Conservation (phyloP, 2,888 invertebrate species). For the Microctonus hyperodae region DNA sequence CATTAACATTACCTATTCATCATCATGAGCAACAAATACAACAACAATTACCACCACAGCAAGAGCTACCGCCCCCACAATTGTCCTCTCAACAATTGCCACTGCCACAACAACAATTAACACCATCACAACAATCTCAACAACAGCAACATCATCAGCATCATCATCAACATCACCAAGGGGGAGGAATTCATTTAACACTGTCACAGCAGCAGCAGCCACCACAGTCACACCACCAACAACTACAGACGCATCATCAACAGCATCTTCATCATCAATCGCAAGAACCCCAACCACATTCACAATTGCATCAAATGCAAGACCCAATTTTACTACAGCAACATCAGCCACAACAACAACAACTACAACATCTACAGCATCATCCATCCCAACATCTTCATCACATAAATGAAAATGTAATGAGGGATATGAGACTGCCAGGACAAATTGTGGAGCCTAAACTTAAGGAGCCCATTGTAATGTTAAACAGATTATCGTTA, state of each 20-base stretch:
- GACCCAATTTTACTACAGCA: slow-evolving; percentile 26
- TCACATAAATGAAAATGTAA: slow-evolving; percentile 45
- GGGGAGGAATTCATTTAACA: slow-evolving; percentile 5
- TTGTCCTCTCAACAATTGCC: slow-evolving; percentile 26
- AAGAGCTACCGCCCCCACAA: slow-evolving; percentile 8
- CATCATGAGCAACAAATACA: slow-evolving; percentile 35
- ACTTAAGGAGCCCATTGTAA: slow-evolving; percentile 69
- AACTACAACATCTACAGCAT: slow-evolving; percentile 32
- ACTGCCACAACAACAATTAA: slow-evolving; percentile 34
- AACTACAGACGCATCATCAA: background rate
- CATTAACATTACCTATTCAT: slow-evolving; percentile 32
- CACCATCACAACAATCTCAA: slow-evolving; percentile 31
- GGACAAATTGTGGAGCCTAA: slow-evolving; percentile 36
- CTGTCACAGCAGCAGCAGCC: slow-evolving; percentile 33
- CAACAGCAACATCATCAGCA: slow-evolving; percentile 7
- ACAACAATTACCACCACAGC: slow-evolving; percentile 15
- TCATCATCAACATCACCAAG: slow-evolving; percentile 29
- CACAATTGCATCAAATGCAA: slow-evolving; percentile 12
- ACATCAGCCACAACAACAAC: slow-evolving; percentile 4
- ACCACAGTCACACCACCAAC: slow-evolving; percentile 32
- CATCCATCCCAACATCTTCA: slow-evolving; percentile 32
- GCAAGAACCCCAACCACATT: slow-evolving; percentile 20
- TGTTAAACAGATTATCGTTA: slow-evolving; percentile 68
- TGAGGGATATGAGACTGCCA: slow-evolving; percentile 46
- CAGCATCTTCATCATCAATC: slow-evolving; percentile 29